Conservation (phyloP, 2,888 invertebrate genomes). For the Odontocolon sp. region DNA sequence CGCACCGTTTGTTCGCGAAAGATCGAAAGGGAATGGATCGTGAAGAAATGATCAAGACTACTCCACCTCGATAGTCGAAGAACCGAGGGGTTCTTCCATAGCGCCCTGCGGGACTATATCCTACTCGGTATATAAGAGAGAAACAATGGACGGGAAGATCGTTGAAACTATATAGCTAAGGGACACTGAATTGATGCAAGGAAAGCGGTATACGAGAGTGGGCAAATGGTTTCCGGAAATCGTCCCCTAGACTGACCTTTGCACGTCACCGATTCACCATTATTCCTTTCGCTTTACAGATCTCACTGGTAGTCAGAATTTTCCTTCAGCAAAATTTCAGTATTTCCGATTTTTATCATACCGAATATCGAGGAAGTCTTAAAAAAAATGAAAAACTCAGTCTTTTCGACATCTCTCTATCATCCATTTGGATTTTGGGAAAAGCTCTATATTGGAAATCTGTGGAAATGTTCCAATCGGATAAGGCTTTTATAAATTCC, state of each 20-base stretch:
- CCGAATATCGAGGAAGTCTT: no score
- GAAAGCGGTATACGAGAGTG: conserved; percentile 33
- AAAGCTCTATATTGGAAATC: no score
- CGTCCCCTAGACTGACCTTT: conserved; percentile 40
- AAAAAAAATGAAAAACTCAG: no score
- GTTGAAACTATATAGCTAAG: neutral
- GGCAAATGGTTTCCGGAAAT: conserved; percentile 21
- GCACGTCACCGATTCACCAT: conserved; percentile 34
- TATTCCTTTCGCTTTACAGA: conserved; percentile 27
- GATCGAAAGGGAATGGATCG: conserved; percentile 46
- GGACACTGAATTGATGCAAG: conserved; percentile 34
- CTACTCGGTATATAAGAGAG: conserved; percentile 22
- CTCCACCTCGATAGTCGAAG: conserved; percentile 7
- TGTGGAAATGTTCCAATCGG: no score
- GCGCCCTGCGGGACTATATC: conserved; percentile 4
- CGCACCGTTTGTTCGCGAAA: conserved; percentile 8
- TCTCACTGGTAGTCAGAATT: no score
- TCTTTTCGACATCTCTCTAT: no score
- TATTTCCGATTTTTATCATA: no score
- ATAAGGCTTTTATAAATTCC: no score
- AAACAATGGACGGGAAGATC: conserved; percentile 42
- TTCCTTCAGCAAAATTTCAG: no score
- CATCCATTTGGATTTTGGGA: no score
- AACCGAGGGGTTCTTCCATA: neutral
- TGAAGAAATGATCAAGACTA: conserved; percentile 39